Conservation (phyloP, 2,797 vertebrate genomes). For the Lithobates pipiens region DNA sequence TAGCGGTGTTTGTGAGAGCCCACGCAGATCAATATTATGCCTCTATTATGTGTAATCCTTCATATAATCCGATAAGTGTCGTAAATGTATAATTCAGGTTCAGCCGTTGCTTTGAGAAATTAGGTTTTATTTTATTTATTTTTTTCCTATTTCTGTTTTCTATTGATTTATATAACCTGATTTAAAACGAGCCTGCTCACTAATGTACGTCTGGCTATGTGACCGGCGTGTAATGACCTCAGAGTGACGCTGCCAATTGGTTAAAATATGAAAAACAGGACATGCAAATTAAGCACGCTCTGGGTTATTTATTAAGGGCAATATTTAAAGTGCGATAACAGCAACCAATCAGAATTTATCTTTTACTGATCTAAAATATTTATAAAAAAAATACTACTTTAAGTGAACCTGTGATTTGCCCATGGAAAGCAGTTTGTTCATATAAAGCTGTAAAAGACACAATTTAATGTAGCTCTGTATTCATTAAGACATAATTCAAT, state of each 20-base stretch:
- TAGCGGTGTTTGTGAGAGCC: neutral
- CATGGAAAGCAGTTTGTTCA: no score
- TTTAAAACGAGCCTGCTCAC: neutral
- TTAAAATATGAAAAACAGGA: neutral
- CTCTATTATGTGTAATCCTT: conserved; percentile 3
- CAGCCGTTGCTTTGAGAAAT: conserved; percentile 3
- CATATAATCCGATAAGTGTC: neutral
- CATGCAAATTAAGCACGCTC: neutral
- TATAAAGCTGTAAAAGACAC: no score
- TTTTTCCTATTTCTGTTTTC: neutral
- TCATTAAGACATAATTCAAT: no score
- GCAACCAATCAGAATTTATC: no score
- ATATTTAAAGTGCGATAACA: no score
- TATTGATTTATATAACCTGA: conserved; percentile 14
- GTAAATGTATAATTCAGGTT: conserved; percentile 27
- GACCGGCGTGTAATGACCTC: neutral
- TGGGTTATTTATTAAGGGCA: neutral
- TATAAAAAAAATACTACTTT: no score
- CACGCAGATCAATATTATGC: conserved; percentile 22
- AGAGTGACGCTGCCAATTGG: neutral
- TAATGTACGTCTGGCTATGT: neutral
- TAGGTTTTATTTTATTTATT: neutral
- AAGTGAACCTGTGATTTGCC: no score
- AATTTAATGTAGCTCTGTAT: no score
- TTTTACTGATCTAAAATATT: no score